Conservation (phyloP, 2,888 invertebrate species). For the Adelphocoris suturalis region DNA sequence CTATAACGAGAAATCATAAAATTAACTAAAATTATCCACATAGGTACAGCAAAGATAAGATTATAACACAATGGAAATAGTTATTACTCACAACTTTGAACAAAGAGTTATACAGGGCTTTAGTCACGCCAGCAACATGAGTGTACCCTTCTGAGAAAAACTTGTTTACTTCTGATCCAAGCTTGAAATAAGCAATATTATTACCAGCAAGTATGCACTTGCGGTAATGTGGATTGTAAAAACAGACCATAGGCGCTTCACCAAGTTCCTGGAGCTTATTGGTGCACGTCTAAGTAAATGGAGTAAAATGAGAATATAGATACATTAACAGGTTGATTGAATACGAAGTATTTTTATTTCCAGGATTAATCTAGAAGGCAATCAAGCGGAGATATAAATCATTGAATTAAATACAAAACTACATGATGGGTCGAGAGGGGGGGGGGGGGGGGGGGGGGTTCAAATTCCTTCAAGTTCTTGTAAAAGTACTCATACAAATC, state of each 20-base stretch:
- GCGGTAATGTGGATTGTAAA: constrained; percentile 75
- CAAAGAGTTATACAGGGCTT: constrained; percentile 84
- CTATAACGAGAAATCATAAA: constrained; percentile 75
- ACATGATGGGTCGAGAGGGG: no score
- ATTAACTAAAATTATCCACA: neutral
- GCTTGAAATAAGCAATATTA: constrained; percentile 83
- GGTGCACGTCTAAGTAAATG: constrained; percentile 50
- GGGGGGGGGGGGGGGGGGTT: no score
- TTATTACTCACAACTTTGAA: constrained; percentile 81
- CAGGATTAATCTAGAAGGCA: no score
- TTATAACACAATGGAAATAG: neutral
- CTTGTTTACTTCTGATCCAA: constrained; percentile 84
- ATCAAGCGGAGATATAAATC: no score
- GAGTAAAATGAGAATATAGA: no score
- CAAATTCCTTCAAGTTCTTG: no score
- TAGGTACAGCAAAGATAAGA: neutral
- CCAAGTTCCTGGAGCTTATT: constrained; percentile 63
- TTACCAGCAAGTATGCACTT: constrained; percentile 83
- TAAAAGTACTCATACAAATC: no score
- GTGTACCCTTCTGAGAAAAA: constrained; percentile 81
- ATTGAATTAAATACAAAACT: no score
- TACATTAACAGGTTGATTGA: no score
- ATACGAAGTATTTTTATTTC: no score
- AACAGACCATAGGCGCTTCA: constrained; percentile 56
- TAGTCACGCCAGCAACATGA: constrained; percentile 73